Evolutionary conservation across 2,888 invertebrate genomes (phyloP).

Genomic region (Drosophila mulleri): DNA sequence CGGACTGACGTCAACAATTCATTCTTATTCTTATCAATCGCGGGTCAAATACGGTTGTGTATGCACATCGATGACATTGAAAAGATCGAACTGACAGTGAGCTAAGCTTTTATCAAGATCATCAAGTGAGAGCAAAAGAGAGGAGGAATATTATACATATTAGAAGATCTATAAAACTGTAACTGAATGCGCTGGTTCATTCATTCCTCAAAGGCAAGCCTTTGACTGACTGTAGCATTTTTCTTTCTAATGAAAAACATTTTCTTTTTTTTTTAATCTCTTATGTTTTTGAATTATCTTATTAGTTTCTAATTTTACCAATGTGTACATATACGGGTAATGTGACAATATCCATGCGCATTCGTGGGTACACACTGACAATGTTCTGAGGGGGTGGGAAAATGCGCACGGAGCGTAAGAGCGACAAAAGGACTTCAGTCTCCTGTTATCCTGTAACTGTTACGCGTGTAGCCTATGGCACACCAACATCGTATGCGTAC

Average conservation of each 20-base stretch:
- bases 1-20: conserved; percentile 31
- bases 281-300: not conserved
- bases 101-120: not conserved
- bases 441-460: conserved; percentile 63
- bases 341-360: not conserved
- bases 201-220: not conserved
- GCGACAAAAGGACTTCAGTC: conserved; percentile 51
- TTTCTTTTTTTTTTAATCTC: not conserved
- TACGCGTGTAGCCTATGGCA: conserved; percentile 40
- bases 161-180: not conserved
- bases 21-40: conserved; percentile 10
- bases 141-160: no score
- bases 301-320: not conserved
- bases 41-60: conserved; percentile 3
- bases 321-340: conserved; percentile 6
- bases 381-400: conserved; percentile 41
- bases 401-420: conserved; percentile 46
- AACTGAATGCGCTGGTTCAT: not conserved
- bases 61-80: conserved; percentile 5
- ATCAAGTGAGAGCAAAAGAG: not conserved
- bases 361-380: conserved; percentile 38
- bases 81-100: conserved; percentile 2
- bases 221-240: no score
- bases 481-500: conserved; percentile 76
- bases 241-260: not conserved